phyloP scores from a whole-genome alignment of 53 echinoderm and acorn worm genomes.

The Actinopyga echinites region DNA sequence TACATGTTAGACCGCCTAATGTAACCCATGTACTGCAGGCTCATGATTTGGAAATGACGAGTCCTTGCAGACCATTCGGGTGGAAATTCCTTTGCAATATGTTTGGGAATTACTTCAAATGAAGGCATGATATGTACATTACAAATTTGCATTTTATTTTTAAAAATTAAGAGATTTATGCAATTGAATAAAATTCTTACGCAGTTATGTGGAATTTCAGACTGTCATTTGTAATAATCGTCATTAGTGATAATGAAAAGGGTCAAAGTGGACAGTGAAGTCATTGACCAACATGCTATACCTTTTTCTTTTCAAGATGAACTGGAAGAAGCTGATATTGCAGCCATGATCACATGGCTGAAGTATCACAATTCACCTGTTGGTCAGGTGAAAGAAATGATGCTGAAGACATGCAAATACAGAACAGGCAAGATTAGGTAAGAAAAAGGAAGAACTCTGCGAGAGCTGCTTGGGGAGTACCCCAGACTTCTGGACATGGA shows the following conservation, averaged over 20 bases:
- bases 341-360: constrained; percentile 23
- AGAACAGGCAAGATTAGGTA: constrained; percentile 20
- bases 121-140: no score
- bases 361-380: constrained; percentile 4
- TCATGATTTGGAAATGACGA: no score
- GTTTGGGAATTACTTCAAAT: no score
- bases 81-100: no score
- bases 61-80: no score
- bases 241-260: neutral
- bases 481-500: neutral
- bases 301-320: neutral
- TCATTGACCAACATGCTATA: neutral
- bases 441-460: constrained; percentile 22
- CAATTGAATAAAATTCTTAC: no score
- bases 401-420: neutral
- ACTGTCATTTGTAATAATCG: no score
- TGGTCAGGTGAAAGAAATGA: constrained; percentile 13
- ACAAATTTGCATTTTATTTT: no score
- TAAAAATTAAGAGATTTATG: no score
- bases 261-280: neutral
- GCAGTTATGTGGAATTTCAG: no score
- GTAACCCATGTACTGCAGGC: no score
- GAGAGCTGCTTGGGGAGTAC: constrained; percentile 6
- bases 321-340: constrained; percentile 16
- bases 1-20: no score